phyloP scores from a whole-genome alignment of 2,797 vertebrate genomes.

The Danio aesculapii region DNA sequence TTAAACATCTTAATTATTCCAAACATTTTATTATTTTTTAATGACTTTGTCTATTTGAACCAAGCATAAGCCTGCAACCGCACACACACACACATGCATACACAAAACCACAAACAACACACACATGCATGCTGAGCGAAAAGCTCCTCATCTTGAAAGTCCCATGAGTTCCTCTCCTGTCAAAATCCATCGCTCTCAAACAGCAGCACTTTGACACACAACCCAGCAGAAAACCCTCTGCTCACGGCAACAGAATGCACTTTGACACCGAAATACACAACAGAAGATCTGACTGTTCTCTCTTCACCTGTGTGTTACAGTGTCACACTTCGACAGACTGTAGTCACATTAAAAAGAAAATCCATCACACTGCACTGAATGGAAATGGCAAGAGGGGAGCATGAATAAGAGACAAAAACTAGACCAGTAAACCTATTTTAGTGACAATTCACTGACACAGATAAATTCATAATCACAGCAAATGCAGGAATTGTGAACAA shows the following conservation, averaged over 20 bases:
- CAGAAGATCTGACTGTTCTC: conserved; percentile 22
- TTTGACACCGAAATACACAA: not conserved
- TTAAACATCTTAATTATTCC: too few relatives aligned
- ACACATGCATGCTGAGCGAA: not conserved
- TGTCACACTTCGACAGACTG: conserved; percentile 11
- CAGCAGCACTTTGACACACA: conserved; percentile 41
- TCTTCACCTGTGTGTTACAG: not conserved
- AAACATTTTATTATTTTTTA: too few relatives aligned
- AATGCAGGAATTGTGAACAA: conserved; percentile 8
- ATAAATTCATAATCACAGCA: not conserved
- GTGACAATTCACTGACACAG: not conserved
- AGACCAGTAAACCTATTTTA: not conserved
- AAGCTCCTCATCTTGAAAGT: conserved; percentile 29
- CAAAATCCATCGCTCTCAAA: conserved; percentile 35
- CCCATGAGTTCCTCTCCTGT: conserved; percentile 28
- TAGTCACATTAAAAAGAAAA: conserved; percentile 6
- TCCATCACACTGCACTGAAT: conserved; percentile 2
- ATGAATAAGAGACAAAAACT: not conserved
- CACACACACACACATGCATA: not conserved
- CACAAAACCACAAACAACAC: not conserved
- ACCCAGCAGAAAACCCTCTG: conserved; percentile 3
- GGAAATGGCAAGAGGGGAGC: not conserved
- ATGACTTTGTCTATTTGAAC: not conserved
- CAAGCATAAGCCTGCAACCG: not conserved
- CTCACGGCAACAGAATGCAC: conserved; percentile 3